Percentiles rank a stretch among this genome's conserved stretches.
Evolutionary conservation across 2,797 vertebrate genomes (phyloP).

Genomic region (Tauraco hartlaubi): DNA sequence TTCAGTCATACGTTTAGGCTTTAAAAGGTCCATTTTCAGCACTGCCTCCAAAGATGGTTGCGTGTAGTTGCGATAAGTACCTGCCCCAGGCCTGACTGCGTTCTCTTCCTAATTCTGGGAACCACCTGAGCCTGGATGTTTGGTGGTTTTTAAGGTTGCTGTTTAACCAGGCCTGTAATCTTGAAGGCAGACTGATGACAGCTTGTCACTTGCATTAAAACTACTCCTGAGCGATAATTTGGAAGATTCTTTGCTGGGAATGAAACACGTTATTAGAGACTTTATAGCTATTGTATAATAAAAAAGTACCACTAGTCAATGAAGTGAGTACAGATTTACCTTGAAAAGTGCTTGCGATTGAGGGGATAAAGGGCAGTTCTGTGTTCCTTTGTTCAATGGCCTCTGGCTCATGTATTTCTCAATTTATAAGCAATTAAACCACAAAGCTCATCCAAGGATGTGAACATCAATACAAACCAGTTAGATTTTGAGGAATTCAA

Average conservation of each 20-base stretch:
- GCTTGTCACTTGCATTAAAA: background rate
- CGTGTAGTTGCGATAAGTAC: background rate
- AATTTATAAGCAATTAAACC: conserved; percentile 36
- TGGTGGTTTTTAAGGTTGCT: background rate
- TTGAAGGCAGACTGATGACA: background rate
- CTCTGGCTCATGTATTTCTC: conserved; percentile 13
- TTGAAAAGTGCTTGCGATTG: conserved; percentile 14
- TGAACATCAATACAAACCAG: background rate
- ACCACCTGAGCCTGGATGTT: background rate
- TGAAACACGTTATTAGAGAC: background rate
- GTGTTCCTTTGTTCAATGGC: background rate
- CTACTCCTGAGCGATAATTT: background rate
- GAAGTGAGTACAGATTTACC: background rate
- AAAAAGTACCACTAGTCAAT: background rate
- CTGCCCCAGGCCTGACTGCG: background rate
- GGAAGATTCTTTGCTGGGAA: background rate
- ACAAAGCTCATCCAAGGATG: background rate
- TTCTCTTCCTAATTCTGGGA: background rate
- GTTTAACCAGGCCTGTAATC: background rate
- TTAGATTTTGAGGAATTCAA: background rate
- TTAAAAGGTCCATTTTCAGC: background rate
- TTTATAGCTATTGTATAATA: background rate
- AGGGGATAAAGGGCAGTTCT: conserved; percentile 3
- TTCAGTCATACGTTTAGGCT: background rate
- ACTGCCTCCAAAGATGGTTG: background rate